Base-by-base conservation (phyloP, 2,113 vertebrate species). In the Amphiprion ocellaris region DNA sequence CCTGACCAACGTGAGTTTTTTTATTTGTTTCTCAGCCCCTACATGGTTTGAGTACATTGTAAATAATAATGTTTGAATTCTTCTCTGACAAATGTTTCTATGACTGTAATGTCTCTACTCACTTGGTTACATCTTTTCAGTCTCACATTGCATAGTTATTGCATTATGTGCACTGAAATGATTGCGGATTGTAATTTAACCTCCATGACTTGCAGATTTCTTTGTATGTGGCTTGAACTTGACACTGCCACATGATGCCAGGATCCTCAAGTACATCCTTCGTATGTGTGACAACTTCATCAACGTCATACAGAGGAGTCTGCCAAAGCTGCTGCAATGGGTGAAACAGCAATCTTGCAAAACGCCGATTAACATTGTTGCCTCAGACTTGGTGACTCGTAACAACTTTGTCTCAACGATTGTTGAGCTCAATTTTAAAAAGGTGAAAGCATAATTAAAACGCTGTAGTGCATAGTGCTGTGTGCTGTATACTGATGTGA, bases 211-310 rank as follows among this genome's bases (percentile, higher is more conserved):
- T 64, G 46, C 76, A 92, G 91, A 24, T 74, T 89, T 92, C 63
- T 85, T 77, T 10, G 88, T 85, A 2, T 91, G 91, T 16, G 90
- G 90, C 69, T 59, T 92, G 82, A 92, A 92, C 75, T 64, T 87
- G 55, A 92, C 91, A 0, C 85, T 92, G 21, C 91, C 87, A 2
- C 50, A 54, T 0, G 15, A 84, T 5, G 0, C 9, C 4, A 14
- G 53, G 12, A 56, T 54, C 4, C 63, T 91, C 56, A 47, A 4
- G 39, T 90, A 91, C 85, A 21, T 90, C 74, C 47, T 89, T 11
- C 67, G 75, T 5, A 14, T 50, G 11, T 52, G 33, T 4, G 69
- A 74, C 74, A 78, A 58, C 49, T 17, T 90, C 2, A 3, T 21
- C 47, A 85, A 62, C 1, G 66, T 84, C 0, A 4, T 77, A 1